These are phyloP conservation scores for Rhagonycha lutea DNA, from an alignment of 2,888 invertebrate genomes.

Conservation along the genomic window DNA sequence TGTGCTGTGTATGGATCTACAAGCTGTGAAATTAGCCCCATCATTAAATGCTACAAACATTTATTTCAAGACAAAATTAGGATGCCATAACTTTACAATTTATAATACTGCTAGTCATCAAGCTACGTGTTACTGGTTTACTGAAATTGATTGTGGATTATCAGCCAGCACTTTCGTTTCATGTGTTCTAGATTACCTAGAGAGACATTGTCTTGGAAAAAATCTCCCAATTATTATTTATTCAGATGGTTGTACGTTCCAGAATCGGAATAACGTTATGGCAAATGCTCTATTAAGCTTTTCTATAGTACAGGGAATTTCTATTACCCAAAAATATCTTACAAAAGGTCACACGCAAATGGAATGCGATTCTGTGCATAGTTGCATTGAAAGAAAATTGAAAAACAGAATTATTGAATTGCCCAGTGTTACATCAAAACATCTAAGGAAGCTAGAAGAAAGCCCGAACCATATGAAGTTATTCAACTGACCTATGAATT, in stretches of 20 bases:
- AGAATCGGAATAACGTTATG: not conserved
- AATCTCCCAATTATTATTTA: not conserved
- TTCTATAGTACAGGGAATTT: not conserved
- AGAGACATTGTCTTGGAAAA: not conserved
- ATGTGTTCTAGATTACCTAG: not conserved
- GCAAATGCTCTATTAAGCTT: not conserved
- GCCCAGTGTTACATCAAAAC: not conserved
- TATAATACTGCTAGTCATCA: not conserved
- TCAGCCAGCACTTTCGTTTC: not conserved
- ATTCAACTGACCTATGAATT: not conserved
- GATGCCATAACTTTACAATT: not conserved
- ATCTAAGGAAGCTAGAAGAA: constrained; percentile 12
- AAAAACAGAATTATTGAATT: not conserved
- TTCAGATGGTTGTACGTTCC: not conserved
- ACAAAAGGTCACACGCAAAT: not conserved
- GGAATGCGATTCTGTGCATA: not conserved
- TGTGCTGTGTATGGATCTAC: constrained; percentile 35
- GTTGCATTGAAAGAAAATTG: not conserved
- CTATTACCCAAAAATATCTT: not conserved
- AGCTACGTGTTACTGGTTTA: not conserved
- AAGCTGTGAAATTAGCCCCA: constrained; percentile 34
- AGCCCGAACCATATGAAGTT: not conserved
- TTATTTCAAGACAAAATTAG: not conserved
- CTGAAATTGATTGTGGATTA: not conserved
- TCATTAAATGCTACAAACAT: constrained; percentile 25